Evolutionary conservation across 2,113 vertebrate genomes (phyloP).

Genomic region (Hippopotamus amphibius): DNA sequence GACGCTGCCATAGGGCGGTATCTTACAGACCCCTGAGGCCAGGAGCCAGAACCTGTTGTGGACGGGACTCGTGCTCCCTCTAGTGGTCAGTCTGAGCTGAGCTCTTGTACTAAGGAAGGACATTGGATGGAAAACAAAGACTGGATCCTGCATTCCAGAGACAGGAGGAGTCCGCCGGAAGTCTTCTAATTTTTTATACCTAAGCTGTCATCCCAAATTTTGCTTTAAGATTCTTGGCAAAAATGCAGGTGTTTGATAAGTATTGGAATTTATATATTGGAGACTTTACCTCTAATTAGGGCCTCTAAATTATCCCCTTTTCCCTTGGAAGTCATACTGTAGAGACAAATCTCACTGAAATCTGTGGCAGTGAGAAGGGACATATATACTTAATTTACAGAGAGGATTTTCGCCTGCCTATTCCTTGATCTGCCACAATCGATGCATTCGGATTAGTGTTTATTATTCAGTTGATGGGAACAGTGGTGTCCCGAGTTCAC

Average conservation of each 20-base stretch:
- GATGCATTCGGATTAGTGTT: not conserved
- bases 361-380: not conserved
- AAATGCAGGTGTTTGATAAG: not conserved
- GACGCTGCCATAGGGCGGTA: not conserved
- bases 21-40: not conserved
- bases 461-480: not conserved
- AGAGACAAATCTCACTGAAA: not conserved
- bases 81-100: not conserved
- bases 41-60: not conserved
- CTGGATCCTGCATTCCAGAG: rapidly evolving
- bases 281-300: not conserved
- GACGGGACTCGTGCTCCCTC: not conserved
- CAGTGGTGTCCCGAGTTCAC: not conserved
- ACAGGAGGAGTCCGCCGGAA: not conserved
- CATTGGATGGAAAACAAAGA: not conserved
- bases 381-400: not conserved
- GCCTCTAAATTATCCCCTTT: no score
- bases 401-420: not conserved
- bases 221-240: not conserved
- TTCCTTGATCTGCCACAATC: not conserved
- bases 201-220: not conserved
- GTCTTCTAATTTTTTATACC: not conserved
- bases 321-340: not conserved
- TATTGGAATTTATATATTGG: not conserved
- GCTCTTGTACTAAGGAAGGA: not conserved